Evolutionary conservation across 2,113 vertebrate species (phyloP).

Genomic region (Onychostruthus taczanowskii): DNA sequence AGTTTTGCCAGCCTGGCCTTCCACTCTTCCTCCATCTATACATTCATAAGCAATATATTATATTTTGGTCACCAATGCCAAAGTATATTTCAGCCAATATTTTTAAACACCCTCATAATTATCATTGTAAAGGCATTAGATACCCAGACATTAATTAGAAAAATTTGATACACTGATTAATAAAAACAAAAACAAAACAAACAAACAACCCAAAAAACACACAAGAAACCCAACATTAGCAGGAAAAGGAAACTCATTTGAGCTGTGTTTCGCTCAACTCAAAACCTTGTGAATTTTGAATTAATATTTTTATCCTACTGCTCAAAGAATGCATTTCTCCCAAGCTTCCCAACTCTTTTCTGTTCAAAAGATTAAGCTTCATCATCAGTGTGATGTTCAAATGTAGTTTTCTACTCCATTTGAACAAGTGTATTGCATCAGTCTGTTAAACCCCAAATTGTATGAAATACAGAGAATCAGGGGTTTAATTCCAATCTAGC

Average conservation of each 20-base stretch:
- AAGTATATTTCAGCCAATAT: not conserved
- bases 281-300: not conserved
- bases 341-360: not conserved
- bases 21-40: not conserved
- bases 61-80: not conserved
- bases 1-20: not conserved
- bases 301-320: not conserved
- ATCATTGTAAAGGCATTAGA: not conserved
- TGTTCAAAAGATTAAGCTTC: not conserved
- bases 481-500: not conserved
- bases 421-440: not conserved
- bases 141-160: not conserved
- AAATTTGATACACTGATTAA: not conserved
- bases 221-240: not conserved
- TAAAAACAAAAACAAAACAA: not conserved
- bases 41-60: not conserved
- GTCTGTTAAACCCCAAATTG: not conserved
- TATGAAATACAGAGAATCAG: not conserved
- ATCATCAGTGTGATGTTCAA: not conserved
- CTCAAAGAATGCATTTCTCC: not conserved
- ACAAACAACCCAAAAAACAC: too few relatives aligned
- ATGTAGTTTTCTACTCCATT: not conserved
- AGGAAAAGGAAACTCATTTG: not conserved
- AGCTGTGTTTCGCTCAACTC: not conserved
- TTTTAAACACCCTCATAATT: not conserved